Evolutionary conservation across 2,113 vertebrate genomes (phyloP).

Genomic region (Phasianus colchicus): DNA sequence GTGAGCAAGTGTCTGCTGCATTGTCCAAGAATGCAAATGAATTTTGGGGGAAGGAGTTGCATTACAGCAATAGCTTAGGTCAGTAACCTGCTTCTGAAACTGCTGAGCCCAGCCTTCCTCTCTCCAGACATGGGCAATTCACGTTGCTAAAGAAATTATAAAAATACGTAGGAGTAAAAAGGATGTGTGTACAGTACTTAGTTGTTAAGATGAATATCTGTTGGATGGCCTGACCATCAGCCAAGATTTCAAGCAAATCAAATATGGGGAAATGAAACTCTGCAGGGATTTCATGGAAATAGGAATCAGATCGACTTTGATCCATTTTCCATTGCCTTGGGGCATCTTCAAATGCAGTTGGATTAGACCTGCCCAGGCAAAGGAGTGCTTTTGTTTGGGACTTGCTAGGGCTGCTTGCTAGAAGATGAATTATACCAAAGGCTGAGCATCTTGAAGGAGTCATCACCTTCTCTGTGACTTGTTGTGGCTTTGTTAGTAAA

Average conservation of each 20-base stretch:
- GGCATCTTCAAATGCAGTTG: background rate
- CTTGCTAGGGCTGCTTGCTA: background rate
- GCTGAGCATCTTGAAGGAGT: conserved; percentile 52
- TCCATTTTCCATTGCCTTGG: conserved; percentile 16
- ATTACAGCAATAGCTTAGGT: background rate
- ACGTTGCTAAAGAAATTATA: background rate
- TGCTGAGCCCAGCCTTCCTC: background rate
- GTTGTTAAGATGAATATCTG: background rate
- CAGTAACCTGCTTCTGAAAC: background rate
- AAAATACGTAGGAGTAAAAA: background rate
- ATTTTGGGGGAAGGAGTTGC: background rate
- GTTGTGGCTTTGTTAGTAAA: conserved; percentile 69
- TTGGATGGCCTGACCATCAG: background rate
- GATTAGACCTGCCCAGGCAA: background rate
- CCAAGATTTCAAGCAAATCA: background rate
- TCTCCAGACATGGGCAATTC: background rate
- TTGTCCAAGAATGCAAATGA: background rate
- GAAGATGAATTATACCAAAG: conserved; percentile 52
- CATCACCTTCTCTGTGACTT: conserved; percentile 57
- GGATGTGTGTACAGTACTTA: background rate
- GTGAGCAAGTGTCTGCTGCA: fast-evolving
- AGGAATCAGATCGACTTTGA: background rate
- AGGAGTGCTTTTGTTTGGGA: background rate
- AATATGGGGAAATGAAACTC: background rate
- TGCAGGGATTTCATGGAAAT: background rate